Conservation (phyloP, 1,140 invertebrate genomes). For the Penaeus japonicus region DNA sequence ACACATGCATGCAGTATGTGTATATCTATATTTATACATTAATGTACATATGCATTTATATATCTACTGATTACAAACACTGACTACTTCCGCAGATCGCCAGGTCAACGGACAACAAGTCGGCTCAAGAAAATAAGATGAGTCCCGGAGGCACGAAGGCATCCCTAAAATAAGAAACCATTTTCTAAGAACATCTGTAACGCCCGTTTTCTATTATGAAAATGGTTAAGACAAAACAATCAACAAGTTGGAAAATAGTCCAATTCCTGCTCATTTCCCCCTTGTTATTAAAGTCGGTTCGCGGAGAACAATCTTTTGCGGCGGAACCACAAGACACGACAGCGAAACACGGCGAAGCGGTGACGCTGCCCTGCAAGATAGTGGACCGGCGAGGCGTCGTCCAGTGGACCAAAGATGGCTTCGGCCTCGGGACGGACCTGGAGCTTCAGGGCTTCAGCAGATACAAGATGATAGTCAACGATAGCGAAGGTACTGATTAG, state of each 20-base stretch:
- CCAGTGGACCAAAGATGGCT: slow-evolving; percentile 95
- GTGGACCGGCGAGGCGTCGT: slow-evolving; percentile 84
- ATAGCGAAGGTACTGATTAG: slow-evolving; percentile 24
- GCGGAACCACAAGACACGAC: slow-evolving; percentile 42
- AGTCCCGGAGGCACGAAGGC: no score
- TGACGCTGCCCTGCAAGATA: slow-evolving; percentile 65
- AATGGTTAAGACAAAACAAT: neutral
- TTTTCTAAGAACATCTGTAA: no score
- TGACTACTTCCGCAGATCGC: no score
- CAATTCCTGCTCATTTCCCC: neutral
- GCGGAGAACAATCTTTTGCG: slow-evolving; percentile 41
- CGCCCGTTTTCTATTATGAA: neutral
- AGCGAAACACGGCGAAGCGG: slow-evolving; percentile 42
- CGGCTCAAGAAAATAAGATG: no score
- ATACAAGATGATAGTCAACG: slow-evolving; percentile 80
- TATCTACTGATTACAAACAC: no score
- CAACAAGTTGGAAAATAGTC: neutral
- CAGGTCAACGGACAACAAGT: no score
- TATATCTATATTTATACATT: no score
- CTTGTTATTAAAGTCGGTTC: neutral
- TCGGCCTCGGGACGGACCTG: slow-evolving; percentile 86
- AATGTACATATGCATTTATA: no score
- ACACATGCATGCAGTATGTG: no score
- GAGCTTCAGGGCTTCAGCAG: slow-evolving; percentile 88
- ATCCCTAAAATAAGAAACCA: no score